Base-by-base conservation (phyloP, 1,140 invertebrate species). In the Aricia agestis region DNA sequence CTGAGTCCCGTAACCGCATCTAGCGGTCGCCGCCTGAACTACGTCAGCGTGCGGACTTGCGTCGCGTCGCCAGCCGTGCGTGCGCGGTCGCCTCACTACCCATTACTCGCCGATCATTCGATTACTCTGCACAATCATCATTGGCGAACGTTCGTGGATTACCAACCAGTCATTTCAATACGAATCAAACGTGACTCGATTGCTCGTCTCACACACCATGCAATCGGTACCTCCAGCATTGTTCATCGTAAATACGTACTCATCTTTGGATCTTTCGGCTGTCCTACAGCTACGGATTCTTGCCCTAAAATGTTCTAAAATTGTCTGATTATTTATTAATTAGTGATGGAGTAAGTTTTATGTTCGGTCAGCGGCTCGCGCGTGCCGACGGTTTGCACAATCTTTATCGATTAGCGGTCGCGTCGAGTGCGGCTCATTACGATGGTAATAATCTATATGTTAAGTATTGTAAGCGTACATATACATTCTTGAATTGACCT, bases 401-500 rank as follows among this genome's bases (percentile, higher is more conserved):
- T 67, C 61, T 17, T 42, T 15, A 15, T 52, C 45, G 45, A 52
- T 41, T 63, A 6, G 57, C 67, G 4, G 32, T 42, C 42, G 41
- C 52, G 13, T 18, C 57, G 59, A 36, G 19, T 63, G 32, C 36
- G 68, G 58, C 42, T 42, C 67, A 57, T 52, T 59, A 32, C 31
- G 68, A 57, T 67, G 69, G 73, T 82, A 82, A 80, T 66, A 66
- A 36, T 75, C 77, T 84, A 80, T 81, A 82, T 82, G 74, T 86
- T 89, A 84, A 86, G 85, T 86, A 85, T 88, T 83, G 76, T 89
- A 87, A 89, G 85, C 82, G 80, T 89, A 91, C 85, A 87, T 88
- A 89, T 88, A 91, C 89, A 91, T 91, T 91, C 89, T 91, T 88
- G 76, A 80, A 91, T 91, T 91, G 87, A 91, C 89, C 89, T 91